Evolutionary conservation across 2,113 vertebrate genomes (phyloP).

Genomic region (Podocnemis expansa): DNA sequence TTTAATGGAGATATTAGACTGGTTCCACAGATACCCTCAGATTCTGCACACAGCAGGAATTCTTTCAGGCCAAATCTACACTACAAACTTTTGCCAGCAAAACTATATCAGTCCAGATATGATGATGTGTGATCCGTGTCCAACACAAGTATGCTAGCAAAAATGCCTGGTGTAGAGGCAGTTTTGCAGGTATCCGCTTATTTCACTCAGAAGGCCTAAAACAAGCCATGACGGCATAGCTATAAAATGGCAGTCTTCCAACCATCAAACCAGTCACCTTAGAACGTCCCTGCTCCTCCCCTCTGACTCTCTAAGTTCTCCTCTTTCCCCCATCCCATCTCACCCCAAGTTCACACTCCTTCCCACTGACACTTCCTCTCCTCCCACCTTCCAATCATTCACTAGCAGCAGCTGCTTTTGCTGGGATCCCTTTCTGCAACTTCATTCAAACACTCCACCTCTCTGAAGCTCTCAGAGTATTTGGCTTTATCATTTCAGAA

Average conservation of each 20-base stretch:
- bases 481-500: not conserved
- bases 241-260: not conserved
- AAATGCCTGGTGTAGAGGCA: not conserved
- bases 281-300: not conserved
- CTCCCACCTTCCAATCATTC: not conserved
- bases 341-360: not conserved
- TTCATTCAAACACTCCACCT: not conserved
- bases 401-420: not conserved
- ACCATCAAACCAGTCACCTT: not conserved
- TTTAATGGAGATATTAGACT: not conserved
- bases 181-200: not conserved
- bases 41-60: not conserved
- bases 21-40: not conserved
- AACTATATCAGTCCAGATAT: not conserved
- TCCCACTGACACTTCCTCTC: not conserved
- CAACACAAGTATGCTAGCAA: not conserved
- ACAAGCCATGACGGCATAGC: too few relatives aligned
- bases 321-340: not conserved
- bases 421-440: not conserved
- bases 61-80: not conserved
- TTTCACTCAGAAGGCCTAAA: not conserved
- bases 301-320: not conserved
- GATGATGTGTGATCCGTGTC: not conserved
- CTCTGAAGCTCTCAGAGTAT: not conserved
- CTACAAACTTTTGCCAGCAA: not conserved